Evolutionary conservation across 1,140 invertebrate genomes (phyloP).

Genomic region (Metopolophium dirhodum): DNA sequence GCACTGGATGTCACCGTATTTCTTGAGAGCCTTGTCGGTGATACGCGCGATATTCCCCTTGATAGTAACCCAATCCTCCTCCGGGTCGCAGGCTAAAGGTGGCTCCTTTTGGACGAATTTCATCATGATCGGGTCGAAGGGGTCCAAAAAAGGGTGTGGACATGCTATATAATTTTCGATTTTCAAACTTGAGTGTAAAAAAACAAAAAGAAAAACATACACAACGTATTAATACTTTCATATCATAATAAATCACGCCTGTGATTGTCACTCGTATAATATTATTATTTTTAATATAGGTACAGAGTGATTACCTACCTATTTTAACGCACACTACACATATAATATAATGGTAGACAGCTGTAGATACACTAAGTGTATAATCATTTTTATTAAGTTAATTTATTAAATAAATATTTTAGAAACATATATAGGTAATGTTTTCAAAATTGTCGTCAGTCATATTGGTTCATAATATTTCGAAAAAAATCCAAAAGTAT

Average conservation of each 20-base stretch:
- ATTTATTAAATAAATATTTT: no score
- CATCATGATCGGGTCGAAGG: slow-evolving; percentile 73
- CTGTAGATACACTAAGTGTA: no score
- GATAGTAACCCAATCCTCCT: slow-evolving; percentile 68
- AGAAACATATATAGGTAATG: no score
- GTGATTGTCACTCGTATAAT: background rate
- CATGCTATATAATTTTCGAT: slow-evolving; percentile 64
- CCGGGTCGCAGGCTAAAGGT: slow-evolving; percentile 68
- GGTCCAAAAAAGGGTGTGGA: slow-evolving; percentile 70
- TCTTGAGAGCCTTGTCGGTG: slow-evolving; percentile 60
- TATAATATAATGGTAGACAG: background rate
- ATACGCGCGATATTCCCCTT: slow-evolving; percentile 62
- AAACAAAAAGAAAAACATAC: background rate
- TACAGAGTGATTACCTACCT: background rate
- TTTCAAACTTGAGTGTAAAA: slow-evolving; percentile 3
- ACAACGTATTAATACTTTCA: background rate
- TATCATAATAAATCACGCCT: background rate
- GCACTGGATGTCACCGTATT: slow-evolving; percentile 62
- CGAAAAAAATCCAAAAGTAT: no score
- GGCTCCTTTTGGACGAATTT: slow-evolving; percentile 70
- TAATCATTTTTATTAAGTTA: no score
- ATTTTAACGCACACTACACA: background rate
- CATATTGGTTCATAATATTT: no score
- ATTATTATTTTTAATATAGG: background rate
- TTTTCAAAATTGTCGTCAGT: no score